Base-by-base conservation (phyloP, 2,888 invertebrate species). In the Pterostichus madidus region DNA sequence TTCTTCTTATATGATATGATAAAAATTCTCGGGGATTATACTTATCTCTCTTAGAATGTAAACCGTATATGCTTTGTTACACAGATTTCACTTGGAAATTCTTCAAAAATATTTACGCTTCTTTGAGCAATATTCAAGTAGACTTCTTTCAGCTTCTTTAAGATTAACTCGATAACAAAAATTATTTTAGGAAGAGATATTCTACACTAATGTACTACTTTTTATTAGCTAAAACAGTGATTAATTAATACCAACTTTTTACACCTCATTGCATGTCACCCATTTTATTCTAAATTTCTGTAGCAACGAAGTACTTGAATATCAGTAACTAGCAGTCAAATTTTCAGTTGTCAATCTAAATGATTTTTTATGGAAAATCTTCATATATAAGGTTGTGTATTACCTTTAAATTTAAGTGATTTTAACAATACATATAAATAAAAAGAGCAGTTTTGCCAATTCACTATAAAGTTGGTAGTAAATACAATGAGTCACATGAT, bases 21-120 rank as follows among this genome's bases (percentile, higher is more conserved):
- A 71, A 64, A 71, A 71, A 71, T 71, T 71, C 68, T 71, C 68
- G 68, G 31, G 68, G 68, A 71, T 71, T 71, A 71, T 13, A 71
- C 44, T 71, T 71, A 71, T 71, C 44, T 35, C 44, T 71, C 2
- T 71, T 71, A 71, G 35, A 64, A 64, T 17, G 59, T 59, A 17
- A 32, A 46, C 68, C 31, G 59, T 59, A 17, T 64, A 46, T 44
- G 44, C 68, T 71, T 71, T 71, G 68, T 71, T 71, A 44, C 7
- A 71, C 68, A 71, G 15, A 71, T 44, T 71, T 71, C 44, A 15
- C 44, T 44, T 71, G 24, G 11, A 17, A 39, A 71, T 44, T 71
- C 68, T 71, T 39, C 10, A 44, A 71, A 44, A 44, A 71, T 46
- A 71, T 71, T 71, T 46, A 7, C 46, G 24, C 46, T 71, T 46